These are phyloP conservation scores for Phoxinus phoxinus DNA, from an alignment of 2,113 vertebrate species.

Conservation along the genomic window DNA sequence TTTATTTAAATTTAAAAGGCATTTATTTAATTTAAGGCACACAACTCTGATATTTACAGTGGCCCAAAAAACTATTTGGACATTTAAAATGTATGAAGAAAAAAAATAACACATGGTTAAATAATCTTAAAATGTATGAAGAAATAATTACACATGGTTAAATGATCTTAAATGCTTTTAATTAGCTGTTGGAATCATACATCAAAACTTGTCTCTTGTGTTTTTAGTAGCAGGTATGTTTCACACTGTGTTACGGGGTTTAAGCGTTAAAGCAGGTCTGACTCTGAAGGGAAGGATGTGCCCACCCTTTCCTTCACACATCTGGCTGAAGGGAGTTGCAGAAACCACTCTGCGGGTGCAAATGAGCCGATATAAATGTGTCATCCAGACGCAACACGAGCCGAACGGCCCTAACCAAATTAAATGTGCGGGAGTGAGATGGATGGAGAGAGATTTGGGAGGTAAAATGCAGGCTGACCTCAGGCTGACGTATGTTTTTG, in stretches of 20 bases:
- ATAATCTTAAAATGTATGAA: not conserved
- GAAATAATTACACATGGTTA: not conserved
- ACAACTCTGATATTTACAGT: not conserved
- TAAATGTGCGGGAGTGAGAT: slow-evolving; percentile 4
- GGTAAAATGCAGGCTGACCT: slow-evolving; percentile 26
- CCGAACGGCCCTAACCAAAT: slow-evolving; percentile 18
- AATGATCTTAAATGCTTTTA: not conserved
- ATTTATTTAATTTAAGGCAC: not conserved
- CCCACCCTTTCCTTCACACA: slow-evolving; percentile 45
- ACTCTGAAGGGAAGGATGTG: slow-evolving; percentile 48
- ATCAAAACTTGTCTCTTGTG: not conserved
- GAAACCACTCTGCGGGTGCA: slow-evolving; percentile 13
- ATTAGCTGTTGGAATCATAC: not conserved
- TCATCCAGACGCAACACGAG: slow-evolving; percentile 8
- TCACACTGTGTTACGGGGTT: not conserved
- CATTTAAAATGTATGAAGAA: not conserved
- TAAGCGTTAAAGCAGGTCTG: slow-evolving; percentile 25
- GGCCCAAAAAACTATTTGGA: not conserved
- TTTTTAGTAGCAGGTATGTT: not conserved
- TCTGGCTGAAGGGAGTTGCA: slow-evolving; percentile 26
- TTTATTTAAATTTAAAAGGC: not conserved
- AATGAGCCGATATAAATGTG: slow-evolving; percentile 19
- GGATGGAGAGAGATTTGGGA: slow-evolving; percentile 15
- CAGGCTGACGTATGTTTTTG: slow-evolving; percentile 56
- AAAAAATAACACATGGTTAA: no score